Evolutionary conservation across 2,797 vertebrate species (phyloP), one percentile per base, ranked within the genome.

Genomic region (Coreius guichenoti): DNA sequence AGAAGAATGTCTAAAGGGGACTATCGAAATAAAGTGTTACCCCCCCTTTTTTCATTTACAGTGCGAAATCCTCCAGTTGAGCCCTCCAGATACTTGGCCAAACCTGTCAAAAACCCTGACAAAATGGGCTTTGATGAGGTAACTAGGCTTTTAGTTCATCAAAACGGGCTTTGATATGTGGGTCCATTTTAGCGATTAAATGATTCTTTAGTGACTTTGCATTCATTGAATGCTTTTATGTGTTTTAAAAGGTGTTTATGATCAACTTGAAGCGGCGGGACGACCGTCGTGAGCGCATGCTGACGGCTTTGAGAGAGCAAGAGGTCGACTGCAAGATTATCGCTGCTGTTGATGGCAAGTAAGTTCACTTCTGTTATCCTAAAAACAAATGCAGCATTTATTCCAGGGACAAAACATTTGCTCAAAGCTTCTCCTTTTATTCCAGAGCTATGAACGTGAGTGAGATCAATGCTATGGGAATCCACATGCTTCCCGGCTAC

Each of bases 71-170:
- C 97, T 90, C 96, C 96, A 3, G 87, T 97, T 89, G 95, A 96
- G 88, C 96, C 96, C 21, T 99, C 98, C 33, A 94, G 93, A 88
- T 95, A 96, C 90, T 91, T 99, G 87, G 95, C 88, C 1, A 89
- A 94, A 83, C 95, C 95, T 74, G 93, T 87, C 9, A 99, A 96
- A 91, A 91, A 92, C 68, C 95, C 95, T 5, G 97, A 98, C 94
- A 99, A 99, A 96, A 94, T 99, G 96, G 98, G 96, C 84, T 99
- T 99, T 93, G 97, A 99, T 90, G 98, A 99, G 96, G 98, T 99
- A 95, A 93, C 21, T 33, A 21, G 2, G 14, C 23, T 69, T 29
- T 74, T 43, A 43, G 19, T 8, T 17, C 6, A 65, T 29, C 26
- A 63, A 63, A 63, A 63, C 14, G 29, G 63, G n/a, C 19, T 54